Evolutionary conservation across 2,888 invertebrate genomes (phyloP).

Genomic region (Agrenia bidenticulata): DNA sequence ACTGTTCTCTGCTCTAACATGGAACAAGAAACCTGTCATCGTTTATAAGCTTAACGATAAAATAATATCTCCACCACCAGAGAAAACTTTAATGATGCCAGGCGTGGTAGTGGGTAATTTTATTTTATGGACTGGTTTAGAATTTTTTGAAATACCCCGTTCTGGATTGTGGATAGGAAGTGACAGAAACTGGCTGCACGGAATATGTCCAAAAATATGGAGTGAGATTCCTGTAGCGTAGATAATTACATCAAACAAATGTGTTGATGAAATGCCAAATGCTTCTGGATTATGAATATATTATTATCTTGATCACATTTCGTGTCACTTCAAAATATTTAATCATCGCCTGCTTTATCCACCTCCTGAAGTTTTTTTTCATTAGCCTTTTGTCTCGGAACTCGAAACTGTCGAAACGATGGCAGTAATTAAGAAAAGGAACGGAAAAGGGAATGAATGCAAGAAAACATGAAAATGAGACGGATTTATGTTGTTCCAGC

Average conservation of each 20-base stretch:
- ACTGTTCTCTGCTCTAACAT: no score
- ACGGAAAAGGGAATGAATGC: slow-evolving; percentile 10
- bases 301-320: slow-evolving; percentile 20
- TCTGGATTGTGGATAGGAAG: no score
- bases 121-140: no score
- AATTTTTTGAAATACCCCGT: no score
- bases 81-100: no score
- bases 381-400: not conserved
- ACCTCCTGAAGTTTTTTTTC: slow-evolving; percentile 11
- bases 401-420: not conserved
- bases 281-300: slow-evolving; percentile 18
- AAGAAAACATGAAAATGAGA: slow-evolving; percentile 19
- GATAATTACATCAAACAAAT: slow-evolving; percentile 19
- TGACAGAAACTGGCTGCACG: no score
- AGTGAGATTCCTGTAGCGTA: slow-evolving; percentile 2
- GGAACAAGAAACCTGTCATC: no score
- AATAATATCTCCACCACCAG: no score
- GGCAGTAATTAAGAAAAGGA: slow-evolving; percentile 17
- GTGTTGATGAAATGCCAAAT: slow-evolving; percentile 23
- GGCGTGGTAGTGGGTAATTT: no score
- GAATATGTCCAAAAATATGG: no score
- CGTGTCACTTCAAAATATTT: slow-evolving; percentile 18
- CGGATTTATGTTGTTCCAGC: slow-evolving; percentile 3
- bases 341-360: slow-evolving; percentile 18
- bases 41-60: no score